Evolutionary conservation across 2,113 vertebrate genomes (phyloP).

Genomic region (Verasper variegatus): DNA sequence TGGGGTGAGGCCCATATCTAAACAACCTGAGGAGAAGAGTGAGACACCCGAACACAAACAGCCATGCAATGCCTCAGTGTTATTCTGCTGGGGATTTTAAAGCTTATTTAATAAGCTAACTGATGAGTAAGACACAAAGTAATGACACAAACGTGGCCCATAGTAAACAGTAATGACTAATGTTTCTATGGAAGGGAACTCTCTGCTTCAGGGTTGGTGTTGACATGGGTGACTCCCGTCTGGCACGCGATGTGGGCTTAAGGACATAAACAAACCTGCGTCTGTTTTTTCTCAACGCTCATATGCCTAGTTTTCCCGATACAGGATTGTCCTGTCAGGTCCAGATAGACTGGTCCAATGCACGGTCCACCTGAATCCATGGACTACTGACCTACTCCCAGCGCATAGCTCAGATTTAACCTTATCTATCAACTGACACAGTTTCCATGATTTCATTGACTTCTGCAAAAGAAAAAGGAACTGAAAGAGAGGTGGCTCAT

Average conservation of each 20-base stretch:
- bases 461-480: background rate
- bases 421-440: background rate
- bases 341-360: background rate
- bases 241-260: conserved; percentile 75
- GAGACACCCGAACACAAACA: conserved; percentile 35
- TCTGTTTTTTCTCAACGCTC: conserved; percentile 38
- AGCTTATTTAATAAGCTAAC: conserved; percentile 60
- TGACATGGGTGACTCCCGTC: conserved; percentile 69
- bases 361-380: background rate
- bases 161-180: conserved; percentile 72
- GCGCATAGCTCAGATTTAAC: background rate
- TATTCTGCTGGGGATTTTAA: conserved; percentile 57
- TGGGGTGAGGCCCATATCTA: conserved; percentile 63
- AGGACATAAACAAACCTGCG: conserved; percentile 73
- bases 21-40: conserved; percentile 33
- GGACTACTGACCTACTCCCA: background rate
- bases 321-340: conserved; percentile 34
- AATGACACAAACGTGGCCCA: conserved; percentile 45
- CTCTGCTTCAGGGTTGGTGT: conserved; percentile 62
- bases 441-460: background rate
- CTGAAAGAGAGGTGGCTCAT: background rate
- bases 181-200: conserved; percentile 64
- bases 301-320: conserved; percentile 18
- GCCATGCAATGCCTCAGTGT: conserved; percentile 44
- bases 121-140: conserved; percentile 64